Evolutionary conservation across 2,113 vertebrate genomes (phyloP).

Genomic region (Nothobranchius kuhntae): DNA sequence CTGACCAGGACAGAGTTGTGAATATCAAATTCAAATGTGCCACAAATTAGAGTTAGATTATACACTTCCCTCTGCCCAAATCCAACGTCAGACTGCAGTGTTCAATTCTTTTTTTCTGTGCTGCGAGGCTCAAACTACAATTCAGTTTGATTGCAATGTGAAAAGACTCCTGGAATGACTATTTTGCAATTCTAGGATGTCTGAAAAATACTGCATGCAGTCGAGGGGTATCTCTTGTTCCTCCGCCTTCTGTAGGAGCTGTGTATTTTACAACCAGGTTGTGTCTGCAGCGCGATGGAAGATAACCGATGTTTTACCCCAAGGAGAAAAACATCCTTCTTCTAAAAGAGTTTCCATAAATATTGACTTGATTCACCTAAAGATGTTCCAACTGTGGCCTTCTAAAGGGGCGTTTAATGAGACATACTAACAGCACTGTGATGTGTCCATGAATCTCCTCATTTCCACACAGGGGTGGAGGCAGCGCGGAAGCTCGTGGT

Average conservation of each 20-base stretch:
- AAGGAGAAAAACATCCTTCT: conserved; percentile 55
- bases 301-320: conserved; percentile 55
- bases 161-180: conserved; percentile 30
- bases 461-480: conserved; percentile 32
- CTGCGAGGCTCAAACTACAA: conserved; percentile 43
- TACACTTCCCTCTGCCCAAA: conserved; percentile 50
- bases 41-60: conserved; percentile 69
- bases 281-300: conserved; percentile 32
- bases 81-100: conserved; percentile 19
- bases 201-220: conserved; percentile 50
- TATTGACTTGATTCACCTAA: conserved; percentile 63
- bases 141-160: conserved; percentile 60
- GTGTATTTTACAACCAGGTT: conserved; percentile 52
- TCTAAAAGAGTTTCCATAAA: conserved; percentile 62
- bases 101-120: conserved; percentile 9
- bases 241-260: conserved; percentile 37
- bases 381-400: conserved; percentile 61
- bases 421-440: conserved; percentile 54
- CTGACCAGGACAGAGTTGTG: conserved; percentile 72
- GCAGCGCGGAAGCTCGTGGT: conserved; percentile 48
- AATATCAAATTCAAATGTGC: conserved; percentile 74
- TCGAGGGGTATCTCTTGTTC: conserved; percentile 45
- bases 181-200: conserved; percentile 59
- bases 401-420: conserved; percentile 59
- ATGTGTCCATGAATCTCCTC: conserved; percentile 61